A percentile compares a stretch with the other conserved stretches of the same genome.
Conservation (phyloP, 37 sponge, comb jelly and placozoan species). For the Chondrilla cf. caribensis region DNA sequence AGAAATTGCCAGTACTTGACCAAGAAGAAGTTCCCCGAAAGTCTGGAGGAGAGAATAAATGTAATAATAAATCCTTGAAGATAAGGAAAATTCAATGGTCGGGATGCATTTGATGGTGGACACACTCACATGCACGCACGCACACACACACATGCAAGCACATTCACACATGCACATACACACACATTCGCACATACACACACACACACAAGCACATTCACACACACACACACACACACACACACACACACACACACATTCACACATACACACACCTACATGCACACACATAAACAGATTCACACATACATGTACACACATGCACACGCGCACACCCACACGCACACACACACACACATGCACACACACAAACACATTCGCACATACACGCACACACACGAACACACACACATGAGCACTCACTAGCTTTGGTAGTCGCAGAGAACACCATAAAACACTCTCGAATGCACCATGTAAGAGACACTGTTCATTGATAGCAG, state of each 20-base stretch:
- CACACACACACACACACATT: neutral
- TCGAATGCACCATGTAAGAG: slow-evolving; percentile 81
- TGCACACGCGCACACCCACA: too few species aligned
- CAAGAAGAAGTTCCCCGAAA: neutral
- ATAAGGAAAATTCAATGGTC: too few species aligned
- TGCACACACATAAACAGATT: neutral
- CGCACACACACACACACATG: too few species aligned
- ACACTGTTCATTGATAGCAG: slow-evolving; percentile 35
- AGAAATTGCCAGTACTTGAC: neutral
- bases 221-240: neutral
- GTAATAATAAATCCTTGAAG: too few species aligned
- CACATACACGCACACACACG: too few species aligned
- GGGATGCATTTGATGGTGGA: too few species aligned
- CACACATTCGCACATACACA: neutral
- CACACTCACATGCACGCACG: too few species aligned
- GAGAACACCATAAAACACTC: slow-evolving; percentile 67
- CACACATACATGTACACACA: too few species aligned
- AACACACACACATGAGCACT: neutral
- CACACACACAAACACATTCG: too few species aligned
- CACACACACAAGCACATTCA: slow-evolving; percentile 5
- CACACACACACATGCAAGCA: too few species aligned
- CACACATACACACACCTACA: neutral
- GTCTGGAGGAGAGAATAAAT: too few species aligned
- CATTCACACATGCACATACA: neutral
- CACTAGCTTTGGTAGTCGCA: slow-evolving; percentile 69